Conservation (phyloP, 2,113 vertebrate genomes). For the Andinoacara biseriatus region DNA sequence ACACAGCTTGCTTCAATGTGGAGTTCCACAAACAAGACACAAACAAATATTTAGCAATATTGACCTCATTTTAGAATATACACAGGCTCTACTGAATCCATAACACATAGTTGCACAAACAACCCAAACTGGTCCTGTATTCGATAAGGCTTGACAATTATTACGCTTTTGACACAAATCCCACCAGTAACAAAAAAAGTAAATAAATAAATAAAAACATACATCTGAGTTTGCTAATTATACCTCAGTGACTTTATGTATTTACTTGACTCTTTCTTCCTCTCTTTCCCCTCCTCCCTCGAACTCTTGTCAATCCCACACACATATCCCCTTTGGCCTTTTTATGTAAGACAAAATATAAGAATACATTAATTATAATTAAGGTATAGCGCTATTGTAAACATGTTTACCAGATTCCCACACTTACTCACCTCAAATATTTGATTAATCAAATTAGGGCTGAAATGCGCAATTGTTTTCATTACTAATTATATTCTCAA, state of each 20-base stretch:
- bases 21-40: slow-evolving; percentile 78
- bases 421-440: background rate
- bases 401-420: background rate
- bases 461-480: background rate
- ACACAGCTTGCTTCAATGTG: slow-evolving; percentile 54
- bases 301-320: background rate
- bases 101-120: slow-evolving; percentile 42
- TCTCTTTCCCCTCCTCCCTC: background rate
- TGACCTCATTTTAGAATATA: slow-evolving; percentile 51
- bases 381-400: background rate
- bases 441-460: background rate
- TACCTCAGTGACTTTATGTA: background rate
- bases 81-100: slow-evolving; percentile 42
- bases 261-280: background rate
- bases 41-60: slow-evolving; percentile 60
- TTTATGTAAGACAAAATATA: background rate
- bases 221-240: background rate
- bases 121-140: slow-evolving; percentile 16
- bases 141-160: background rate
- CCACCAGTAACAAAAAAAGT: background rate
- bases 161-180: background rate
- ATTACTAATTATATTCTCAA: background rate
- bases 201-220: no score
- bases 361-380: background rate
- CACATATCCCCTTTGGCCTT: background rate